Evolutionary conservation across 2,888 invertebrate genomes (phyloP).

Genomic region (Stegana nigrithorax): DNA sequence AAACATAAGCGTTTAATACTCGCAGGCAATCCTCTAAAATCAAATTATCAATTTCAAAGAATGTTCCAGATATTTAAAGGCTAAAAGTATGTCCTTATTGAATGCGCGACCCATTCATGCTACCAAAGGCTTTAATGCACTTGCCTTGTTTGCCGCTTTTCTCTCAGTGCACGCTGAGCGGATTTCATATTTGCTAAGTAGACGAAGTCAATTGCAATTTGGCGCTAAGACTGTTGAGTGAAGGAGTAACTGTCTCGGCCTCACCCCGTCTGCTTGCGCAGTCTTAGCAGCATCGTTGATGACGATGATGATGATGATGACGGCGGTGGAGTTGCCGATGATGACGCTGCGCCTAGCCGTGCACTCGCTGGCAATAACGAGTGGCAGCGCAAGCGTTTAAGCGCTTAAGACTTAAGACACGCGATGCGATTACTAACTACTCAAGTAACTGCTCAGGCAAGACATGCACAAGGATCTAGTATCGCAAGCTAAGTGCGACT

Average conservation of each 20-base stretch:
- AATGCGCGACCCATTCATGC: no score
- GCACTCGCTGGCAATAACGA: background rate
- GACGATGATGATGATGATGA: conserved; percentile 15
- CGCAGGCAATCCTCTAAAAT: no score
- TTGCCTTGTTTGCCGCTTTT: no score
- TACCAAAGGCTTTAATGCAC: no score
- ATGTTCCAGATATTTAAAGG: no score
- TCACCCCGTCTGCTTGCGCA: conserved; percentile 3
- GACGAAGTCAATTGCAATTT: conserved; percentile 40
- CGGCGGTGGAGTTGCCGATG: conserved; percentile 2
- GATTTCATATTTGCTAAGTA: conserved; percentile 14
- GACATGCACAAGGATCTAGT: conserved; percentile 9
- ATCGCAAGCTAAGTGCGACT: no score
- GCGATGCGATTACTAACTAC: conserved; percentile 19
- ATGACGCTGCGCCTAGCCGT: background rate
- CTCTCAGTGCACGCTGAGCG: background rate
- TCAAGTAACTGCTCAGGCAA: background rate
- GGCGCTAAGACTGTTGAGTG: conserved; percentile 31
- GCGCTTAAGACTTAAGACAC: conserved; percentile 19
- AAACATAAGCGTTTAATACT: no score
- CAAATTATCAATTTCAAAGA: no score
- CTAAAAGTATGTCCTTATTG: no score
- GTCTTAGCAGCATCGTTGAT: background rate
- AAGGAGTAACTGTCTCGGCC: background rate
- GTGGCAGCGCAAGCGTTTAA: conserved; percentile 7